These are phyloP conservation scores for Bicyclus anynana DNA, from an alignment of 1,140 invertebrate species.

Conservation along the genomic window DNA sequence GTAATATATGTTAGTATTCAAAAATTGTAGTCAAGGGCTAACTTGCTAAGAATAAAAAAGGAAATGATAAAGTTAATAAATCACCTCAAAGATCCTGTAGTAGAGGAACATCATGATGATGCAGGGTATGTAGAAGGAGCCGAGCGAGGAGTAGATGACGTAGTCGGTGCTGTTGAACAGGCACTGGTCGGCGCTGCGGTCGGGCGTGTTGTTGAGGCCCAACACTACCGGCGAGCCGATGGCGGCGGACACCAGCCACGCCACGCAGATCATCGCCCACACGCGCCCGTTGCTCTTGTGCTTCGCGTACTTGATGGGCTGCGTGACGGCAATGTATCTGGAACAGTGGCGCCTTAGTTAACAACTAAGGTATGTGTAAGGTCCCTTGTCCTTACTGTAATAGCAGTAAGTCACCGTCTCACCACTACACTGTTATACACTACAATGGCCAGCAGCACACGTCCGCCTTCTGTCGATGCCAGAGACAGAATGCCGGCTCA, in stretches of 20 bases:
- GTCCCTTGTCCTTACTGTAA: no score
- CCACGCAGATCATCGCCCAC: conserved; percentile 94
- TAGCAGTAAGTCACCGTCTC: no score
- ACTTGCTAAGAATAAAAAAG: no score
- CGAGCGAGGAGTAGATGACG: conserved; percentile 97
- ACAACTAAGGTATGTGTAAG: no score
- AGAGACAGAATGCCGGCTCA: no score
- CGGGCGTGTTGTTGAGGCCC: conserved; percentile 93
- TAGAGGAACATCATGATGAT: conserved; percentile 78
- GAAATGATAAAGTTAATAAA: not conserved
- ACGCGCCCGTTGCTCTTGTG: conserved; percentile 98
- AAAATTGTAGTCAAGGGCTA: no score
- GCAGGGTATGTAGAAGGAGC: conserved; percentile 99
- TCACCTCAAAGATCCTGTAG: conserved; percentile 62
- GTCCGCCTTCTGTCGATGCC: no score
- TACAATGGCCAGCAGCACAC: no score
- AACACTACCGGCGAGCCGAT: conserved; percentile 98
- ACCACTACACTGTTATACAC: no score
- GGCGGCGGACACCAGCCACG: conserved; percentile 96
- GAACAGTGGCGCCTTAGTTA: no score
- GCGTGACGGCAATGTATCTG: conserved; percentile 95
- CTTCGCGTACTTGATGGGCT: conserved; percentile 99
- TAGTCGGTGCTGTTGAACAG: conserved; percentile 99
- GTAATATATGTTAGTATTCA: no score
- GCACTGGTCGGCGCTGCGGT: conserved; percentile 87